Conservation (phyloP, 2,888 invertebrate species). For the Drosophila mulleri region DNA sequence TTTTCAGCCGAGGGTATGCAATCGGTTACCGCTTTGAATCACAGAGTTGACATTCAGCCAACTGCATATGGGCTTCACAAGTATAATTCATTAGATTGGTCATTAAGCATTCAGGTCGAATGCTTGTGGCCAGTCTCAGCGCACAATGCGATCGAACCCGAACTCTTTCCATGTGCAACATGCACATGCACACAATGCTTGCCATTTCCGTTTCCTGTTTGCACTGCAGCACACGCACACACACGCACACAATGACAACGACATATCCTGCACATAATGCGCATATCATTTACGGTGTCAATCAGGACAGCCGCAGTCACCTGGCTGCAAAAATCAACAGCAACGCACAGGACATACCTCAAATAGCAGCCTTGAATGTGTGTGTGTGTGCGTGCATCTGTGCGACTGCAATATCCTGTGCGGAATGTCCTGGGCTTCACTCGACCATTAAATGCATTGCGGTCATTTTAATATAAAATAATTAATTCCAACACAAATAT, state of each 20-base stretch:
- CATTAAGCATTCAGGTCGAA: slow-evolving; percentile 47
- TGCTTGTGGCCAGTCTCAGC: slow-evolving; percentile 37
- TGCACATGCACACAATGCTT: slow-evolving; percentile 61
- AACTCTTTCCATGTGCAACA: slow-evolving; percentile 22
- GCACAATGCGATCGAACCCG: slow-evolving; percentile 42
- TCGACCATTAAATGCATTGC: slow-evolving; percentile 76
- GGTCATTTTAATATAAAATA: slow-evolving; percentile 82
- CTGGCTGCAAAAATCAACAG: slow-evolving; percentile 67
- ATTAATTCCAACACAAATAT: slow-evolving; percentile 81
- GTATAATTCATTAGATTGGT: slow-evolving; percentile 43
- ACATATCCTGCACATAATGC: slow-evolving; percentile 75
- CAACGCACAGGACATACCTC: slow-evolving; percentile 34
- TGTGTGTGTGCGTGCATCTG: neutral
- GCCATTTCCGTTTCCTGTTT: slow-evolving; percentile 79
- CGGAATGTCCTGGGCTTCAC: slow-evolving; percentile 41
- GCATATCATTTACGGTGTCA: slow-evolving; percentile 78
- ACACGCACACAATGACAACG: slow-evolving; percentile 43
- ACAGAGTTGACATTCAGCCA: neutral
- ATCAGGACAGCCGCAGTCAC: slow-evolving; percentile 62
- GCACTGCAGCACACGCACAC: slow-evolving; percentile 22
- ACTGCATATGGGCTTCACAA: slow-evolving; percentile 18
- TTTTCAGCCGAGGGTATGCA: neutral
- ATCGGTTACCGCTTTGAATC: neutral
- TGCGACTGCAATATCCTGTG: slow-evolving; percentile 47
- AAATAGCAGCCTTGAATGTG: slow-evolving; percentile 14